Evolutionary conservation across 1,140 invertebrate genomes (phyloP).

Genomic region (Atta cephalotes): DNA sequence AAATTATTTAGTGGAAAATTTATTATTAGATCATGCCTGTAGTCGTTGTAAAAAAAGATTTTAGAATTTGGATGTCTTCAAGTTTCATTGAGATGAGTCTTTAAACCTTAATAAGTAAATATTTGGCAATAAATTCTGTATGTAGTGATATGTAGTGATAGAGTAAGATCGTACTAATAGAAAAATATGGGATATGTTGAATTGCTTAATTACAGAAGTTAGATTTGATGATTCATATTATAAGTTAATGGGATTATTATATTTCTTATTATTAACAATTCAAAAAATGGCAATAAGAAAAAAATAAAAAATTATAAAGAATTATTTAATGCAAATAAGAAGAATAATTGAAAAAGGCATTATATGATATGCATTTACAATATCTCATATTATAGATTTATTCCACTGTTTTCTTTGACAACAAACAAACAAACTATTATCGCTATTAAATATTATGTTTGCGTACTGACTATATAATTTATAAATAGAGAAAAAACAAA

Average conservation of each 20-base stretch:
- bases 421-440: not conserved
- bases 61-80: no score
- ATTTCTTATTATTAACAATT: not conserved
- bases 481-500: not conserved
- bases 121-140: no score
- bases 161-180: no score
- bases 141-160: no score
- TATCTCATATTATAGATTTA: not conserved
- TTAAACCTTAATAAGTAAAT: no score
- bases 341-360: not conserved
- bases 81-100: no score
- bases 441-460: not conserved
- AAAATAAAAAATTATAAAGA: not conserved
- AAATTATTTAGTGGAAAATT: no score
- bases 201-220: no score
- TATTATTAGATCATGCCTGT: no score
- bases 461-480: not conserved
- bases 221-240: no score
- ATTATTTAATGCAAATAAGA: conserved; percentile 2
- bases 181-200: no score
- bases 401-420: not conserved
- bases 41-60: no score
- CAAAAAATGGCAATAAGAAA: not conserved
- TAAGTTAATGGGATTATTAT: not conserved
- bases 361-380: not conserved